Conservation (phyloP, 1,140 invertebrate species). For the Drosophila dunni region DNA sequence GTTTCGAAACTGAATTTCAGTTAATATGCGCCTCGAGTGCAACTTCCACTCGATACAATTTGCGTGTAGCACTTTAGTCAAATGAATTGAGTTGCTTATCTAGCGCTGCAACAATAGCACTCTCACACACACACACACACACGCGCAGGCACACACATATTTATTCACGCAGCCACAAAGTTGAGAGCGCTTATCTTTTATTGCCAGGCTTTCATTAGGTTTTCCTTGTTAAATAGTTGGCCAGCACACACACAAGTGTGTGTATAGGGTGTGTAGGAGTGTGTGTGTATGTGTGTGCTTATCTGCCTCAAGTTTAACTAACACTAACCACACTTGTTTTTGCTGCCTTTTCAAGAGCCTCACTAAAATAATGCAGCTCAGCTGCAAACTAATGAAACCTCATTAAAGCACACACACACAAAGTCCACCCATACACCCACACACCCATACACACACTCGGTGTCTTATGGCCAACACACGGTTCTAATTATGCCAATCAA, state of each 20-base stretch:
- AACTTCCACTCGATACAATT: slow-evolving; percentile 69
- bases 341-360: slow-evolving; percentile 13
- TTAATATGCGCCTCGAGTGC: slow-evolving; percentile 70
- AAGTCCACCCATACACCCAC: not conserved
- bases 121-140: slow-evolving; percentile 13
- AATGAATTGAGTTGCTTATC: slow-evolving; percentile 73
- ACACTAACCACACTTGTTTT: slow-evolving; percentile 20
- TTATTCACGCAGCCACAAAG: slow-evolving; percentile 28
- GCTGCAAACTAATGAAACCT: slow-evolving; percentile 74
- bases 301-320: slow-evolving; percentile 37
- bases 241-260: slow-evolving; percentile 22
- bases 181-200: slow-evolving; percentile 74
- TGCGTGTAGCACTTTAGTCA: slow-evolving; percentile 65
- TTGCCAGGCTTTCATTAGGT: slow-evolving; percentile 72
- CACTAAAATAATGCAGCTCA: slow-evolving; percentile 60
- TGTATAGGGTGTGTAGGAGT: slow-evolving; percentile 11
- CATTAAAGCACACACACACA: slow-evolving; percentile 48
- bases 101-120: slow-evolving; percentile 51
- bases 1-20: slow-evolving; percentile 76
- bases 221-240: slow-evolving; percentile 46
- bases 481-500: slow-evolving; percentile 75
- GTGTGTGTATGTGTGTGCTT: slow-evolving; percentile 11
- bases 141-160: not conserved
- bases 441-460: not conserved
- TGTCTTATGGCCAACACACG: slow-evolving; percentile 43